Evolutionary conservation across 2,888 invertebrate species (phyloP), one percentile per base, ranked within the genome.

Genomic region (Spilarctia lutea): DNA sequence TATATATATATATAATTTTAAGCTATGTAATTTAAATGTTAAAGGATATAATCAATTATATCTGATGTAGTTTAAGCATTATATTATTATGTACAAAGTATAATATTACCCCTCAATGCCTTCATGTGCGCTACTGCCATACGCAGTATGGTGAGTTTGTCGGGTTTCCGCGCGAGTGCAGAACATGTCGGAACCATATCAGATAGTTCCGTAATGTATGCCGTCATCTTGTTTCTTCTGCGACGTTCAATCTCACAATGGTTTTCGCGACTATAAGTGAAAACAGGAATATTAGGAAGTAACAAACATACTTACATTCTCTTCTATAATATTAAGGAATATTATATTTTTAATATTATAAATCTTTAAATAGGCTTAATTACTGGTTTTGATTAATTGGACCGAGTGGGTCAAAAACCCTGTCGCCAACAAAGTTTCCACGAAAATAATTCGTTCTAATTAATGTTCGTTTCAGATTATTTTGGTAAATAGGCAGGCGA

Each of bases 91-190:
- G 16, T 16, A 27, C 16, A 60, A 30, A 30, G 18, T 24, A 13
- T 35, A 63, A 16, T 65, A 27, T 67, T 90, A 98, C 99, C 99
- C 96, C 99, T 97, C 77, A 99, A 97, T 73, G 98, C 98, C 96
- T 99, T 99, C 99, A 99, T 99, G 94, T 99, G 99, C 33, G 99
- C 99, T 77, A 99, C 99, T 69, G 99, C 99, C 99, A 99, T 99
- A 89, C 99, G 97, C 79, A 99, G 97, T 92, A 99, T 99, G 87
- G 99, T 99, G 81, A 99, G 97, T 95, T 99, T 99, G 96, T 99
- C 99, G 71, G 99, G 99, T 94, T 99, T 99, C 85, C 99, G 97
- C 74, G 99, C 99, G 85, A 99, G 97, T 69, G 99, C 99, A 90
- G 99, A 99, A 96, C 99, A 99, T 88, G 99, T 99, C 89, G 99